phyloP scores from a whole-genome alignment of 2,888 invertebrate genomes.

The Adelphocoris suturalis region DNA sequence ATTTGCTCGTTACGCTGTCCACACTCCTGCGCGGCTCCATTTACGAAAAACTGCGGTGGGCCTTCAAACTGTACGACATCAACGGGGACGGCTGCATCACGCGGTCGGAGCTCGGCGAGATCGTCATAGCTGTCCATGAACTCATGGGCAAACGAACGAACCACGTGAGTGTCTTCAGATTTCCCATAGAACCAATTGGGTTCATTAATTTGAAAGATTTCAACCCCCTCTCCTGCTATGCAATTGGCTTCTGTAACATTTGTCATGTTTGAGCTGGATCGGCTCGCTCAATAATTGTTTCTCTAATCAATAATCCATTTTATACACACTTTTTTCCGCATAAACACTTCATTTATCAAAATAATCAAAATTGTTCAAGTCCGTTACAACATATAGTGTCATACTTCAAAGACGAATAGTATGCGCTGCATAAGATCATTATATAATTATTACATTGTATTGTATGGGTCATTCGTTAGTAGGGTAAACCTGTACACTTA shows the following conservation, averaged over 20 bases:
- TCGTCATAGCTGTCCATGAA: slow-evolving; percentile 94
- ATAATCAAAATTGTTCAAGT: too few relatives aligned
- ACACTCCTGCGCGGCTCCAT: slow-evolving; percentile 94
- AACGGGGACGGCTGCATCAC: slow-evolving; percentile 98
- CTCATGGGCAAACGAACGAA: slow-evolving; percentile 85
- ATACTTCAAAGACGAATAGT: too few relatives aligned
- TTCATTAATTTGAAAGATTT: neutral
- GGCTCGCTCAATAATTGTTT: too few relatives aligned
- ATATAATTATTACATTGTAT: too few relatives aligned
- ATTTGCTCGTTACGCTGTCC: slow-evolving; percentile 94
- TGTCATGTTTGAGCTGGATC: neutral
- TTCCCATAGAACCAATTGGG: neutral
- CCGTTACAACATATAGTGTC: too few relatives aligned
- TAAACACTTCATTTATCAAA: too few relatives aligned
- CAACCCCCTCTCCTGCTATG: neutral
- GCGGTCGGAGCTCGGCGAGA: slow-evolving; percentile 92
- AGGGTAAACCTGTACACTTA: too few relatives aligned
- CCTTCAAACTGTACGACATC: slow-evolving; percentile 96
- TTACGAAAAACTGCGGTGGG: slow-evolving; percentile 97
- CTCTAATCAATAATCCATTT: too few relatives aligned
- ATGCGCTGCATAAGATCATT: too few relatives aligned
- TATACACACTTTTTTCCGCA: too few relatives aligned
- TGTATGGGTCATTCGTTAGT: too few relatives aligned
- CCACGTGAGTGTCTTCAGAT: slow-evolving; percentile 55
- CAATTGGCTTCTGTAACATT: neutral